Base-by-base conservation (phyloP, 2,113 vertebrate genomes). In the Pomatostomus ruficeps region DNA sequence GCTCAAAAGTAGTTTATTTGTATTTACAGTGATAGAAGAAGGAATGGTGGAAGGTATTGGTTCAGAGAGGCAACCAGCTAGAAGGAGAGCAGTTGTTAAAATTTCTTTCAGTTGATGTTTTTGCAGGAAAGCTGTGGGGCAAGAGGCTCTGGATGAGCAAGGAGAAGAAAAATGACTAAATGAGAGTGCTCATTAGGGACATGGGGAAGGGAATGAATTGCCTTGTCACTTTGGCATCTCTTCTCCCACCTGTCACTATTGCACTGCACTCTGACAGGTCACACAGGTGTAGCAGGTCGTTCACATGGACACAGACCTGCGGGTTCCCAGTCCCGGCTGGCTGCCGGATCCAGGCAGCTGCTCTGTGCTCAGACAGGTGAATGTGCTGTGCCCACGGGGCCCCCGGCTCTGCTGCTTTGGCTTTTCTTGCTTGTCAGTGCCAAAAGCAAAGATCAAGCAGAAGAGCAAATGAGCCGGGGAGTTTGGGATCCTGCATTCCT, bases 301-400 rank as follows among this genome's bases (percentile, higher is more conserved):
- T 17, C n/a, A 3, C 15, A 43, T 1, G 51, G 72, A 7, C 19
- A 11, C 2, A 54, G 35, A 51, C 9, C 13, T 0, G 3, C 1
- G 3, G 12, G 21, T 6, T 46, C 58, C n/a, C 17, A 5, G 28
- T 18, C 23, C 42, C 1, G 3, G 28, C 7, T 14, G 24, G 33
- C 75, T 83, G 79, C 29, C 76, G 88, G 54, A 29, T 24, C 25
- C 1, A 13, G 65, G 67, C 0, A 5, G 57, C 51, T 43, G 22
- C 40, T 85, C 71, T 76, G 46, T 23, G 28, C 81, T 59, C 31
- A 18, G 24, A 33, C 1, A 13, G 51, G 9, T 24, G 78, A 55
- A 81, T 33, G 51, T 71, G 46, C 63, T 66, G 20, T 14, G 29
- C 59, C 59, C 28, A 52, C 0, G 1, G 40, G 46, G n/a, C 6